Base-by-base conservation (phyloP, 1,140 invertebrate species). In the Heterodera schachtii region DNA sequence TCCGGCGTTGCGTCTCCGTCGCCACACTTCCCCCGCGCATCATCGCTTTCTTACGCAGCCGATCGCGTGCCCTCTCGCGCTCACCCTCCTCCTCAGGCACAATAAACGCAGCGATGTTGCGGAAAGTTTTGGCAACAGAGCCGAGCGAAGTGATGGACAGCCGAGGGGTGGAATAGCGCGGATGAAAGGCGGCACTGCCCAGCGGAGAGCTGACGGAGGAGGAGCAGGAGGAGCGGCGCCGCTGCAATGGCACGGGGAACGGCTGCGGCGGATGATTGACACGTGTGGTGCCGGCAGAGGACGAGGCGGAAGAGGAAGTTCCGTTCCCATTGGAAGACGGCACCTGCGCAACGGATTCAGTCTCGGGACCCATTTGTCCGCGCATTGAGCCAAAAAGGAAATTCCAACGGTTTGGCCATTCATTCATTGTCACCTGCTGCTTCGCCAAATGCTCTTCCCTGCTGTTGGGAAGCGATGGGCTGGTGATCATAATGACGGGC, bases 81-180 rank as follows among this genome's bases (percentile, higher is more conserved):
- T 78, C 60, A 44, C 64, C 66, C 49, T 78, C 64, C 11, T 78
- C 77, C 47, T 78, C 77, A 6, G 77, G 77, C 41, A 79, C 70
- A 0, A 73, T 79, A 44, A 73, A 79, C 3, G 67, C 78, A 44
- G 67, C 67, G 41, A 79, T 70, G 67, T 69, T 57, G 21, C 52
- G 70, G 31, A 79, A 79, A 2, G 46, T 79, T 11, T 79, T 79
- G 8, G 70, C 67, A 4, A 79, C 70, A 4, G 67, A 73, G 5
- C 78, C 70, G 19, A 73, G 57, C 11, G 78, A 79, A 21, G 78
- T 73, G 46, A 71, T 71, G 44, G 43, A 47, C 43, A 73, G 43
- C 57, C 67, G 70, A 43, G 67, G 67, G 11, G 49, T 8, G 1
- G 67, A 73, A 44, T 79, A 49, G 11, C 70, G 46, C 43, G 70